Evolutionary conservation across 2,888 invertebrate species (phyloP).

Genomic region (Syritta pipiens): DNA sequence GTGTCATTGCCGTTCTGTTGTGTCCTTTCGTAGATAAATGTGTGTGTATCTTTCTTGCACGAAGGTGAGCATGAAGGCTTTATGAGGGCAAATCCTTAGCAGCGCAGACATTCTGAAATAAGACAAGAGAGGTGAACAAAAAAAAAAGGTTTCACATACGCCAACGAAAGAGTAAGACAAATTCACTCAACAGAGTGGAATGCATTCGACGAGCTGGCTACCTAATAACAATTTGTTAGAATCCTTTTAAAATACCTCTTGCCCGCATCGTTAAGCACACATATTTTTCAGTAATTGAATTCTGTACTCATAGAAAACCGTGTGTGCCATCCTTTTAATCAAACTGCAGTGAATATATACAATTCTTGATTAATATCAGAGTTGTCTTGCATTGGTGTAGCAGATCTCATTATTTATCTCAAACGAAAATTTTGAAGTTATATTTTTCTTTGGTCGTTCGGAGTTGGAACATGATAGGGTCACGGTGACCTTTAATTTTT

Average conservation of each 20-base stretch:
- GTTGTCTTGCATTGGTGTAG: no score
- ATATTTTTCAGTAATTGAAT: constrained; percentile 4
- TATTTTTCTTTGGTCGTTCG: no score
- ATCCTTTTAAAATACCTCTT: not conserved
- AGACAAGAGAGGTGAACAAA: not conserved
- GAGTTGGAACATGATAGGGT: no score
- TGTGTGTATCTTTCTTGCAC: no score
- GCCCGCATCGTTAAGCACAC: not conserved
- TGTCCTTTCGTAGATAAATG: not conserved
- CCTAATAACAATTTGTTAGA: not conserved
- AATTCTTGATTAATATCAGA: no score
- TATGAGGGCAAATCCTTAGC: constrained; percentile 19
- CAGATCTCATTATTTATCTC: no score
- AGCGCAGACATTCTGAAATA: constrained; percentile 28
- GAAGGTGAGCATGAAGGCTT: constrained; percentile 16
- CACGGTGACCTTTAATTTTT: no score
- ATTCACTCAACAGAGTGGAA: constrained; percentile 9
- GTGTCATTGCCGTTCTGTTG: not conserved
- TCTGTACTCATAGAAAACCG: no score
- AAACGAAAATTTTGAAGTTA: no score
- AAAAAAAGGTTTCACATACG: constrained; percentile 12
- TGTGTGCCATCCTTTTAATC: not conserved
- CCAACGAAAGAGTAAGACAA: not conserved
- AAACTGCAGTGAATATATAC: not conserved
- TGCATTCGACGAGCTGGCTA: not conserved